Evolutionary conservation across 23 tunicate genomes (phyloP).

Genomic region (Ascidia mentula): DNA sequence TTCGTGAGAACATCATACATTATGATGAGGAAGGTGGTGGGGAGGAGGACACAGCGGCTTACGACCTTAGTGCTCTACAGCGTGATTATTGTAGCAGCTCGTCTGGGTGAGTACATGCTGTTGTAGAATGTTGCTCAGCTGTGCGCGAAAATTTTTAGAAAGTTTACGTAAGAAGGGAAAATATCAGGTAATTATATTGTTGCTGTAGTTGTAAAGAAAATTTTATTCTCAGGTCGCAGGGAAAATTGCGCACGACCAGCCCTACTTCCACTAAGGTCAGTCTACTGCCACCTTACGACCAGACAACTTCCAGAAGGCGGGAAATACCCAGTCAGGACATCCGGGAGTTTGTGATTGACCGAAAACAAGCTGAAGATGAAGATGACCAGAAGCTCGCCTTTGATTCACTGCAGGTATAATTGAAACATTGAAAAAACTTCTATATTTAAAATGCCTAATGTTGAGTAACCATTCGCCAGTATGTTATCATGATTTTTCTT

Average conservation of each 20-base stretch:
- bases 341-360: constrained; percentile 35
- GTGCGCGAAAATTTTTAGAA: no score
- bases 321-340: constrained; percentile 34
- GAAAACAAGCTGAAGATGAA: constrained; percentile 32
- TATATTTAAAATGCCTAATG: no score
- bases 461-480: no score
- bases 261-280: constrained; percentile 28
- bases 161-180: no score
- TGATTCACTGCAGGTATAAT: constrained; percentile 54
- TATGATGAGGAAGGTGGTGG: constrained; percentile 75
- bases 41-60: constrained; percentile 66
- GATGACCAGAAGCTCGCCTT: constrained; percentile 48
- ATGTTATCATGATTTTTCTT: no score
- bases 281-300: constrained; percentile 26
- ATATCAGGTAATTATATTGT: no score
- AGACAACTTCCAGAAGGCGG: not conserved
- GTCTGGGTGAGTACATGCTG: constrained; percentile 48
- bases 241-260: constrained; percentile 6
- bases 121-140: no score
- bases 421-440: no score
- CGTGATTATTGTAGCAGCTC: constrained; percentile 45
- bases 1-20: constrained; percentile 46
- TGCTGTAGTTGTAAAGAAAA: no score
- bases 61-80: constrained; percentile 48
- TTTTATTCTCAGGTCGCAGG: constrained; percentile 31